Base-by-base conservation (phyloP, 1,140 invertebrate genomes). In the Leucophenga varia region DNA sequence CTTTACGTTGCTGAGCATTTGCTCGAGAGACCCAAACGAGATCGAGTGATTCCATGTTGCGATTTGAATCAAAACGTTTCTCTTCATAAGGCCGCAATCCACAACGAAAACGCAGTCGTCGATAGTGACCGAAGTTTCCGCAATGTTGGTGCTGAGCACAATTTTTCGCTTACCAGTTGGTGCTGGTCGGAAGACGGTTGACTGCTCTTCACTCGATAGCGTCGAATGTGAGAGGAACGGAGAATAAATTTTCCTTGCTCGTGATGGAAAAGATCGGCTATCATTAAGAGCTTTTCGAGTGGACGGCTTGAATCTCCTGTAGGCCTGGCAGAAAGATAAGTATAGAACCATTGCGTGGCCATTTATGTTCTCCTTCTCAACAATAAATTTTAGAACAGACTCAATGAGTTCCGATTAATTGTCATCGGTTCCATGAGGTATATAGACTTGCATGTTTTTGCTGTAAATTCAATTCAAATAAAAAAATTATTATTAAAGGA, bases 101-200 rank as follows among this genome's bases (percentile, higher is more conserved):
- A 97, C 84, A 2, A 97, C 93, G 74, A 88, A 95, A 1, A 93
- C 87, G 58, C 94, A 91, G 75, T 96, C 93, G 71, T 95, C 89
- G 53, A 97, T 93, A 7, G 93, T 97, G 2, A 97, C 83, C 14
- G 91, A 93, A 0, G 93, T 96, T 77, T 97, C 94, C 1, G 93
- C 93, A 46, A 98, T 91, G 72, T 96, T 95, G 0, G 95, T 97
- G 2, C 91, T 90, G 0, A 97, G 76, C 21, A 97, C 89, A 21
- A 96, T 90, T 79, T 95, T 94, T 20, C 91, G 78, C 13, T 83
- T 80, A 2, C 87, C 88, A 1, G 78, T 59, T 38, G 84, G 84
- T 5, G 86, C 82, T 65, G 84, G 86, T 56, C 84, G 84, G 54
- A 82, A 88, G 43, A 91, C 83, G 59, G 81, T 50, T 8, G 83